phyloP scores from a whole-genome alignment of 2,797 vertebrate genomes.

The Gobio occitaniae region DNA sequence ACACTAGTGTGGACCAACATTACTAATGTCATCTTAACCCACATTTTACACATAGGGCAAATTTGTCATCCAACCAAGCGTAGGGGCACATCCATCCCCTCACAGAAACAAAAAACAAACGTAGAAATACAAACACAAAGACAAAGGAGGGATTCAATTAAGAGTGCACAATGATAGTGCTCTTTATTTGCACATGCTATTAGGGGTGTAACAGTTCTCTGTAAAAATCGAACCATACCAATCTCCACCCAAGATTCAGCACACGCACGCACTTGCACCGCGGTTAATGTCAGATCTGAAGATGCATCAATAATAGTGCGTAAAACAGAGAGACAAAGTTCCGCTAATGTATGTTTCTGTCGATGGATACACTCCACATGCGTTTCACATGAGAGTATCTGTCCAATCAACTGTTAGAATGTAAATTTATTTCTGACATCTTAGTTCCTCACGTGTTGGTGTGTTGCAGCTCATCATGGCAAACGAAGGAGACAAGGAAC shows the following conservation, averaged over 20 bases:
- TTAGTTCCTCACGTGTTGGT: background rate
- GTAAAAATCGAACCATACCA: too few relatives aligned
- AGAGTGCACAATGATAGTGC: background rate
- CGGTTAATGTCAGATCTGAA: background rate
- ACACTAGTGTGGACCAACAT: constrained; percentile 32
- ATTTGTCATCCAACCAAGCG: constrained; percentile 33
- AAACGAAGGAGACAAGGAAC: background rate
- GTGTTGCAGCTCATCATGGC: background rate
- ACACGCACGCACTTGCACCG: background rate
- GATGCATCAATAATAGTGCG: background rate
- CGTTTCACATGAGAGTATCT: background rate
- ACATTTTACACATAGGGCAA: constrained; percentile 52
- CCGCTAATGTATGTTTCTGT: background rate
- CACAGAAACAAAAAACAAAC: background rate
- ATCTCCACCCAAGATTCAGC: too few relatives aligned
- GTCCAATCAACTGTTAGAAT: background rate
- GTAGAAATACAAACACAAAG: background rate
- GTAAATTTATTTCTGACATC: background rate
- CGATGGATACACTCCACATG: background rate
- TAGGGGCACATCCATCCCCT: constrained; percentile 45
- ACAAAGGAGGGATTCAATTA: background rate
- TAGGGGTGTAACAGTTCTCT: too few relatives aligned
- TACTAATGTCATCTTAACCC: constrained; percentile 46
- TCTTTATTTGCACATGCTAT: background rate
- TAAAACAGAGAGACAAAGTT: background rate